These are phyloP conservation scores for Latrodectus geometricus DNA, from an alignment of 1,140 invertebrate genomes.

Conservation along the genomic window DNA sequence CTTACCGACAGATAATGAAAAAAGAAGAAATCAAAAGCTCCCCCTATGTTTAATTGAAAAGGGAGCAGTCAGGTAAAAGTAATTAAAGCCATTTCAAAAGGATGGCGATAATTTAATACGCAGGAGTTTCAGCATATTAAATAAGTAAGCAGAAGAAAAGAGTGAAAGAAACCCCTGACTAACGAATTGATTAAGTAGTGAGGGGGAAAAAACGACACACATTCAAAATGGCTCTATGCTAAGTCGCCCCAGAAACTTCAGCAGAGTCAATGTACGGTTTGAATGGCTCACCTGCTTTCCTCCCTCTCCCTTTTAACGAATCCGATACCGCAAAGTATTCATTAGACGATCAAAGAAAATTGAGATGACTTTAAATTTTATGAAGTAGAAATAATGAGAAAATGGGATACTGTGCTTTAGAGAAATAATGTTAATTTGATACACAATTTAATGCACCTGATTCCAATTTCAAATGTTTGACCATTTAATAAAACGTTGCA, in stretches of 20 bases:
- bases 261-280: background rate
- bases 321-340: conserved; percentile 1
- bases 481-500: background rate
- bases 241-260: background rate
- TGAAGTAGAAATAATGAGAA: background rate
- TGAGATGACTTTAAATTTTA: background rate
- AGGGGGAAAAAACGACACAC: background rate
- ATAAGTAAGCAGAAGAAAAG: background rate
- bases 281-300: background rate
- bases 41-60: conserved; percentile 54
- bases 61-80: conserved; percentile 54
- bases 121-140: conserved; percentile 16
- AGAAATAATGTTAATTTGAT: background rate
- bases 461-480: background rate
- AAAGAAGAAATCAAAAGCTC: conserved; percentile 52
- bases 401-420: too few relatives aligned
- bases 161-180: background rate
- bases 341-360: conserved; percentile 19
- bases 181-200: conserved; percentile 5
- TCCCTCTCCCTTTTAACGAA: background rate
- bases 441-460: background rate
- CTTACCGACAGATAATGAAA: background rate
- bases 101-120: conserved; percentile 53
- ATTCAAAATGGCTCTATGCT: conserved; percentile 11
- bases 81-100: conserved; percentile 51